Evolutionary conservation across 2,797 vertebrate species (phyloP).

Genomic region (Vultur gryphus): DNA sequence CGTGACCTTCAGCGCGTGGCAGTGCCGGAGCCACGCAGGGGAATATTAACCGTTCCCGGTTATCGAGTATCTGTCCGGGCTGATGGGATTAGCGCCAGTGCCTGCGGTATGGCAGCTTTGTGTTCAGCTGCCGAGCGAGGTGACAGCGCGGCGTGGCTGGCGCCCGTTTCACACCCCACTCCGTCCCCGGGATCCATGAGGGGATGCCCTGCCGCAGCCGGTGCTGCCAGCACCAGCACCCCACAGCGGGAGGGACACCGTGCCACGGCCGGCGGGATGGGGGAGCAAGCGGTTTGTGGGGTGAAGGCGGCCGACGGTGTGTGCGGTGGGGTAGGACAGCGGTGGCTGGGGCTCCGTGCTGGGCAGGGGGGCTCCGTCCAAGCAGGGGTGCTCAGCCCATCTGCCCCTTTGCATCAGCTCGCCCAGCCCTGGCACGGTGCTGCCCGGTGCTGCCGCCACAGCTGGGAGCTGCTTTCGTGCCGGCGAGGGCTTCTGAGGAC

Average conservation of each 20-base stretch:
- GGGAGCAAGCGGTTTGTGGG: rapidly evolving
- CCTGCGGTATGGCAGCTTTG: not conserved
- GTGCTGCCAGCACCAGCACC: not conserved
- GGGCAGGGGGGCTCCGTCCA: not conserved
- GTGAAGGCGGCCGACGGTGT: rapidly evolving
- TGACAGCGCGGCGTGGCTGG: not conserved
- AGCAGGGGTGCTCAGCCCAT: not conserved
- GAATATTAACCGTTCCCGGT: not conserved
- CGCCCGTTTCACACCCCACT: rapidly evolving
- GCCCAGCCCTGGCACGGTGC: rapidly evolving
- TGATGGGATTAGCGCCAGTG: not conserved
- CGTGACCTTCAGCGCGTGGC: not conserved
- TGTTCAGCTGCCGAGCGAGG: not conserved
- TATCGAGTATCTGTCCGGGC: not conserved
- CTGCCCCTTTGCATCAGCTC: not conserved
- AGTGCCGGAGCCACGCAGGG: rapidly evolving
- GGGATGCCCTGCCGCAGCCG: rapidly evolving
- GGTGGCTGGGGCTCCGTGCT: rapidly evolving
- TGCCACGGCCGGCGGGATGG: rapidly evolving
- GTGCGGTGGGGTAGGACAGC: rapidly evolving
- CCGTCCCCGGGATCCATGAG: rapidly evolving
- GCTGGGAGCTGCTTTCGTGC: not conserved
- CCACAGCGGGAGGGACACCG: rapidly evolving
- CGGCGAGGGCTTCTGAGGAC: not conserved
- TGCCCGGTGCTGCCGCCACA: rapidly evolving